These are phyloP conservation scores for Gryllus longicercus DNA, from an alignment of 2,888 invertebrate genomes.

Conservation along the genomic window DNA sequence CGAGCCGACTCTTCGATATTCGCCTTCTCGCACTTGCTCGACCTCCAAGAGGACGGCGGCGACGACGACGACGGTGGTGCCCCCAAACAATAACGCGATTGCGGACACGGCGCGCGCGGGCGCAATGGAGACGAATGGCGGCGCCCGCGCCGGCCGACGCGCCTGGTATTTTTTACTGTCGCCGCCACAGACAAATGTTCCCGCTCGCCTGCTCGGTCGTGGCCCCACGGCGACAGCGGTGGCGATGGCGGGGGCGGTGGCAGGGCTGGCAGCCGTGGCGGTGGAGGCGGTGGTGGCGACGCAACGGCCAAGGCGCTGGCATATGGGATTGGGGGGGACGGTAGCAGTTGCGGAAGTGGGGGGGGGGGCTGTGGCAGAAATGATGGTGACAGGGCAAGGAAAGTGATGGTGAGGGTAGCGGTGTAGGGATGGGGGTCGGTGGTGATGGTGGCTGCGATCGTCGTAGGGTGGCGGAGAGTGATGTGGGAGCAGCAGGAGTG, in stretches of 20 bases:
- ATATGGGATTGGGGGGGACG: no score
- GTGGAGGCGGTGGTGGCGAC: no score
- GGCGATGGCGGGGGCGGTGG: background rate
- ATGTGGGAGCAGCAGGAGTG: background rate
- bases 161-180: background rate
- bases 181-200: slow-evolving; percentile 1
- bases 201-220: background rate
- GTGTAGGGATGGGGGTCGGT: no score
- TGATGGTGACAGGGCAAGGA: background rate
- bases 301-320: no score
- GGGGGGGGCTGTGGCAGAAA: background rate
- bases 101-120: background rate
- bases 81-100: no score
- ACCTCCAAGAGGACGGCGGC: no score
- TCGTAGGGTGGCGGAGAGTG: no score
- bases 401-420: background rate
- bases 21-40: no score
- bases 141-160: background rate
- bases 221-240: background rate
- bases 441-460: no score
- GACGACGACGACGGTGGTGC: no score
- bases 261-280: no score
- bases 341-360: background rate
- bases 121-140: background rate
- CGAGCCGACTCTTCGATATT: no score